Evolutionary conservation across 2,888 invertebrate genomes (phyloP).

Genomic region (Coecobrya sp.): DNA sequence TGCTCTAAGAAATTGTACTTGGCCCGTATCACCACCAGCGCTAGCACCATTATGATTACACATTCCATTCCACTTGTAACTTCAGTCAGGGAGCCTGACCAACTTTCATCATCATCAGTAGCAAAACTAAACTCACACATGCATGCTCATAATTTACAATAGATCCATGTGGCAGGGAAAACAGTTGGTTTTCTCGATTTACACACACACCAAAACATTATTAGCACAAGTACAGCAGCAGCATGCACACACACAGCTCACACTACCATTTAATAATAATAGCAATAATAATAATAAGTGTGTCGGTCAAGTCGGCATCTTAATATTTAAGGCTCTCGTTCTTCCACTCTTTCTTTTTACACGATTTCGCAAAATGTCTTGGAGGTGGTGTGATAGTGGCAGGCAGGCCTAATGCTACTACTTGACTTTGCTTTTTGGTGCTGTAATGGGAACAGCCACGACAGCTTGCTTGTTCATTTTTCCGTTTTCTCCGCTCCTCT

Average conservation of each 20-base stretch:
- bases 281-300: slow-evolving; percentile 48
- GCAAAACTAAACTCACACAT: slow-evolving; percentile 12
- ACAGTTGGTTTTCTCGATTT: slow-evolving; percentile 41
- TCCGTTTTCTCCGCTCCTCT: not conserved
- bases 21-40: slow-evolving; percentile 4
- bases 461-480: slow-evolving; percentile 22
- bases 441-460: slow-evolving; percentile 31
- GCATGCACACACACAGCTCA: slow-evolving; percentile 4
- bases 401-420: not conserved
- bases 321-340: slow-evolving; percentile 33
- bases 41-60: slow-evolving; percentile 53
- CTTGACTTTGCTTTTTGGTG: slow-evolving; percentile 22
- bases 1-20: slow-evolving; percentile 62
- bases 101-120: slow-evolving; percentile 45
- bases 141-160: slow-evolving; percentile 10
- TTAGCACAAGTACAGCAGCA: not conserved
- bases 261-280: slow-evolving; percentile 25
- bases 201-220: slow-evolving; percentile 13
- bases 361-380: slow-evolving; percentile 21
- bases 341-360: not conserved
- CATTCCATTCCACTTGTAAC: slow-evolving; percentile 61
- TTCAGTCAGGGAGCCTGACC: slow-evolving; percentile 19
- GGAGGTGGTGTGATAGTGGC: slow-evolving; percentile 23
- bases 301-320: slow-evolving; percentile 53
- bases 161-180: slow-evolving; percentile 23